phyloP scores from a whole-genome alignment of 1,140 invertebrate genomes.

The Polypedilum vanderplanki region DNA sequence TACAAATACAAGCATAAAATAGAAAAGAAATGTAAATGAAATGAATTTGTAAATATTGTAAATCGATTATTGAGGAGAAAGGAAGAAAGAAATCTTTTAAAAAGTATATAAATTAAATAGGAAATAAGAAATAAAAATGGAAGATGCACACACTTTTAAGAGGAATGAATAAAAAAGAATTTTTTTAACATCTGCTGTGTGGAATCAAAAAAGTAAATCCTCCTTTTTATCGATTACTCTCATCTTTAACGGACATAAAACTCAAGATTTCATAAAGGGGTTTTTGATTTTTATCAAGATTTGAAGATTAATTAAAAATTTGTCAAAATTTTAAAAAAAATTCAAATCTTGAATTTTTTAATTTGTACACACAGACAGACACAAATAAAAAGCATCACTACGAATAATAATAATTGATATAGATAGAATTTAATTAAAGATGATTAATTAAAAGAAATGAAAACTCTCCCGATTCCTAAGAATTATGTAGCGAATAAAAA shows the following conservation, averaged over 20 bases:
- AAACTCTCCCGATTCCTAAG: neutral
- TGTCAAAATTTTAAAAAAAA: no score
- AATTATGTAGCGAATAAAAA: neutral
- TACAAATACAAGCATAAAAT: neutral
- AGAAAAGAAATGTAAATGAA: constrained; percentile 3
- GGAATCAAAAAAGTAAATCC: no score
- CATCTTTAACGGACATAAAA: neutral
- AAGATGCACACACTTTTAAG: neutral
- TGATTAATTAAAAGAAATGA: neutral
- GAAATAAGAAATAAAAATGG: neutral
- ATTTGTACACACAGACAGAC: neutral
- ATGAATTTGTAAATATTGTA: neutral
- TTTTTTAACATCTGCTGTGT: neutral
- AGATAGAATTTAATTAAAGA: constrained; percentile 8
- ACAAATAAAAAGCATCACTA: no score
- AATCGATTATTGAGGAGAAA: neutral
- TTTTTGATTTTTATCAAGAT: no score
- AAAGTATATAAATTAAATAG: no score
- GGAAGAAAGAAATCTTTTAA: neutral
- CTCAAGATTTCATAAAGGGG: neutral
- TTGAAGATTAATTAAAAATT: no score
- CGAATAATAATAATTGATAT: constrained; percentile 8
- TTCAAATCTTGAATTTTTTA: neutral
- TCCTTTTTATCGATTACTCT: neutral
- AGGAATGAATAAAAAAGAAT: no score